phyloP scores from a whole-genome alignment of 64 coral and sea anemone genomes.

The Orbicella faveolata region DNA sequence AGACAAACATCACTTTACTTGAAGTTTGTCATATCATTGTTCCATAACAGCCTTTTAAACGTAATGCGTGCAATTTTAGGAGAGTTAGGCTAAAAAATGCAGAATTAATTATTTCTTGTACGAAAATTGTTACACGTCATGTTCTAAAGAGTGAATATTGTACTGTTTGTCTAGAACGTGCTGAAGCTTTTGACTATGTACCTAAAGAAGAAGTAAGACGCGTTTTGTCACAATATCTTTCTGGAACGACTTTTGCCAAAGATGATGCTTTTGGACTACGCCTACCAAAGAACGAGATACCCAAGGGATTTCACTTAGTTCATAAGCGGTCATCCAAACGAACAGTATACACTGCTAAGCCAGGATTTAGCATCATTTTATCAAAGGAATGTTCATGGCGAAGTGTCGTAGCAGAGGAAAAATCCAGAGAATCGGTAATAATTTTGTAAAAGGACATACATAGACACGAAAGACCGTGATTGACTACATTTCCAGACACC shows the following conservation, averaged over 20 bases:
- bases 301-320: not conserved
- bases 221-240: not conserved
- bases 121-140: no score
- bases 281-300: not conserved
- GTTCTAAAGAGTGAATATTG: no score
- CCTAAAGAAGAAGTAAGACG: not conserved
- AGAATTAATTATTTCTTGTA: no score
- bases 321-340: not conserved
- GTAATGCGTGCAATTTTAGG: no score
- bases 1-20: no score
- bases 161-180: not conserved
- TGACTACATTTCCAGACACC: no score
- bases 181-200: not conserved
- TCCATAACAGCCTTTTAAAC: no score
- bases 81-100: no score
- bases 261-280: not conserved
- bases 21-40: no score
- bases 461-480: no score
- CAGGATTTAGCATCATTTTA: not conserved
- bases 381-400: slow-evolving; percentile 5
- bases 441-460: no score
- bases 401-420: not conserved
- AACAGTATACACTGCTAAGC: not conserved
- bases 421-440: not conserved
- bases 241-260: not conserved